Percentiles rank a stretch among this genome's conserved stretches.
Evolutionary conservation across 2,113 vertebrate genomes (phyloP).

Genomic region (Eubucco bourcierii): DNA sequence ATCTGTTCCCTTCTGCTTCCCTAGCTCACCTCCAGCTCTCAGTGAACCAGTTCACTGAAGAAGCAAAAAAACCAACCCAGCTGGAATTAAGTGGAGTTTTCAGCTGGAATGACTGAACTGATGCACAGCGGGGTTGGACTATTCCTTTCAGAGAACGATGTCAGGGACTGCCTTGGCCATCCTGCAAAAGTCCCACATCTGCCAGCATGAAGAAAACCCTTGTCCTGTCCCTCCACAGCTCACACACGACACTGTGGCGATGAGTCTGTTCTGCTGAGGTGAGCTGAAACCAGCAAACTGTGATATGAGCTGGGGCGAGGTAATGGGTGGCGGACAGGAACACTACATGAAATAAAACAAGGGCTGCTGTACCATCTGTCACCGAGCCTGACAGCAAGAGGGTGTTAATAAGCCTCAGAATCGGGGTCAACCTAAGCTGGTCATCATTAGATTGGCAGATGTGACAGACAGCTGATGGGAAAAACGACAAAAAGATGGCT

Average conservation of each 20-base stretch:
- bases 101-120: neutral
- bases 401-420: conserved; percentile 54
- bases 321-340: neutral
- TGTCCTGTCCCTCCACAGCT: fast-evolving
- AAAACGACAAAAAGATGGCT: conserved; percentile 2
- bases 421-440: conserved; percentile 3
- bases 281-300: neutral
- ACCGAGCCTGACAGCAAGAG: conserved; percentile 17
- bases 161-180: fast-evolving
- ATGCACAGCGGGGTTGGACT: neutral
- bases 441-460: conserved; percentile 46
- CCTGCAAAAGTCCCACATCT: neutral
- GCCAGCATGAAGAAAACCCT: neutral
- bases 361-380: conserved; percentile 28
- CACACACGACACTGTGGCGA: neutral
- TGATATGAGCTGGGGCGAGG: neutral
- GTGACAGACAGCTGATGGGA: conserved; percentile 17
- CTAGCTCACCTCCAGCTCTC: neutral
- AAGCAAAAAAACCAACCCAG: neutral
- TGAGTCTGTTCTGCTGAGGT: neutral
- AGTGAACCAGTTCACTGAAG: neutral
- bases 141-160: neutral
- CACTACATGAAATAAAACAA: neutral
- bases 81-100: neutral
- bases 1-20: neutral